Percentiles rank a stretch among this genome's conserved stretches.
These are phyloP conservation scores for Phasia obesa DNA, from an alignment of 2,888 invertebrate genomes.

Conservation along the genomic window DNA sequence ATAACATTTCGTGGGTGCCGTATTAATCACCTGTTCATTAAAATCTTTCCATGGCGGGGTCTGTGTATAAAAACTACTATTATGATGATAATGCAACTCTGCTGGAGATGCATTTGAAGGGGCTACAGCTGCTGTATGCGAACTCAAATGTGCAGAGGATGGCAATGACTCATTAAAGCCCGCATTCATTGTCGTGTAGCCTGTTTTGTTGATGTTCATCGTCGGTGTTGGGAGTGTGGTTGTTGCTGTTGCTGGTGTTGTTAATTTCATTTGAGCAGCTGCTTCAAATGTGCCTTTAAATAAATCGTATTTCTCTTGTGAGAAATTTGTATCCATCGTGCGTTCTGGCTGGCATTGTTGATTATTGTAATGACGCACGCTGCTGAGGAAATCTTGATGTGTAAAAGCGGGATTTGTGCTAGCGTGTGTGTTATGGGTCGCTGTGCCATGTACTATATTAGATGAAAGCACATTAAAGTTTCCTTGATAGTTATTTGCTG, in stretches of 20 bases:
- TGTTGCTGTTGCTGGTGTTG: slow-evolving; percentile 49
- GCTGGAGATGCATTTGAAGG: slow-evolving; percentile 43
- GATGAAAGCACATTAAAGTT: neutral
- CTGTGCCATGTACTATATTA: slow-evolving; percentile 17
- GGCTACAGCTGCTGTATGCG: slow-evolving; percentile 28
- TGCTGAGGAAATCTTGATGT: slow-evolving; percentile 62
- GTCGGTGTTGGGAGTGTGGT: slow-evolving; percentile 13
- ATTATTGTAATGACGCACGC: slow-evolving; percentile 63
- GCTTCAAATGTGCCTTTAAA: slow-evolving; percentile 85
- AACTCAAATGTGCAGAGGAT: slow-evolving; percentile 17
- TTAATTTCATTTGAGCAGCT: slow-evolving; percentile 76
- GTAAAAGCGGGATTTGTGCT: slow-evolving; percentile 51
- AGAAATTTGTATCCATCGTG: slow-evolving; percentile 75
- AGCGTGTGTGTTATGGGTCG: neutral
- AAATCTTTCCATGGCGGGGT: slow-evolving; percentile 83
- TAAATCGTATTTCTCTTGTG: slow-evolving; percentile 84
- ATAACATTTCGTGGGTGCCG: slow-evolving; percentile 66
- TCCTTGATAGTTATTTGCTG: slow-evolving; percentile 20
- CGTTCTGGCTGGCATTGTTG: slow-evolving; percentile 59
- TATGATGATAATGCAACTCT: slow-evolving; percentile 76
- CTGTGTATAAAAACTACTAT: slow-evolving; percentile 82
- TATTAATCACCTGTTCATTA: slow-evolving; percentile 78
- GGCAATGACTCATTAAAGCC: slow-evolving; percentile 53
- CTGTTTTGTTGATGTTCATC: slow-evolving; percentile 44
- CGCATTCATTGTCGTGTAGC: slow-evolving; percentile 60